Evolutionary conservation across 2,113 vertebrate genomes (phyloP).

Genomic region (Cavia aperea): DNA sequence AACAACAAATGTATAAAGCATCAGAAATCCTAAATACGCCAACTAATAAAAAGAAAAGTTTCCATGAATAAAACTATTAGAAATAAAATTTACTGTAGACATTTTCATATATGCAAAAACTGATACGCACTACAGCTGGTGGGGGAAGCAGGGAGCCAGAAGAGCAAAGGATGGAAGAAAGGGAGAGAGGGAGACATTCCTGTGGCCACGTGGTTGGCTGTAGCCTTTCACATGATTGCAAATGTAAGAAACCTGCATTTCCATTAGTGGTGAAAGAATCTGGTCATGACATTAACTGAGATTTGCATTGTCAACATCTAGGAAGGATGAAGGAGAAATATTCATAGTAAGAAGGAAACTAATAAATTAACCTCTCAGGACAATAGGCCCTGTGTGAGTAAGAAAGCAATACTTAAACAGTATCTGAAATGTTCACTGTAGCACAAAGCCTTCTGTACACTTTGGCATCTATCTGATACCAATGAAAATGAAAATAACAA

Average conservation of each 20-base stretch:
- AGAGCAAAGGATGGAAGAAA: background rate
- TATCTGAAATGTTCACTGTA: conserved; percentile 1
- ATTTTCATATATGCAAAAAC: conserved; percentile 8
- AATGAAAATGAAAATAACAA: conserved; percentile 33
- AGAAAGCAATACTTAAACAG: conserved; percentile 9
- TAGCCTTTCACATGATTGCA: conserved; percentile 3
- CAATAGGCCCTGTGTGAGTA: background rate
- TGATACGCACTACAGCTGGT: background rate
- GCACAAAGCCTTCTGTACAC: background rate
- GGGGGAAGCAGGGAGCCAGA: background rate
- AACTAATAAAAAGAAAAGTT: conserved; percentile 77
- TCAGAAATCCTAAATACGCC: conserved; percentile 94
- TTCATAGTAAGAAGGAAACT: background rate
- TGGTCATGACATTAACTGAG: background rate
- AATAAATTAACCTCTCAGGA: conserved; percentile 14
- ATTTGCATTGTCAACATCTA: background rate
- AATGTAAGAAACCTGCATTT: background rate
- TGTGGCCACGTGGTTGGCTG: background rate
- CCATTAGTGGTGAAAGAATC: background rate
- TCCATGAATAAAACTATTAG: conserved; percentile 42
- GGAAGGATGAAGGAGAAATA: background rate
- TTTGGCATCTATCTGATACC: background rate
- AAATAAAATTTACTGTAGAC: background rate
- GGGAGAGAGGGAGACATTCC: background rate
- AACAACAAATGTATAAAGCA: conserved; percentile 96